Evolutionary conservation across 2,888 invertebrate species (phyloP), one percentile per base, ranked within the genome.

Genomic region (Nemotelus pantherinus): DNA sequence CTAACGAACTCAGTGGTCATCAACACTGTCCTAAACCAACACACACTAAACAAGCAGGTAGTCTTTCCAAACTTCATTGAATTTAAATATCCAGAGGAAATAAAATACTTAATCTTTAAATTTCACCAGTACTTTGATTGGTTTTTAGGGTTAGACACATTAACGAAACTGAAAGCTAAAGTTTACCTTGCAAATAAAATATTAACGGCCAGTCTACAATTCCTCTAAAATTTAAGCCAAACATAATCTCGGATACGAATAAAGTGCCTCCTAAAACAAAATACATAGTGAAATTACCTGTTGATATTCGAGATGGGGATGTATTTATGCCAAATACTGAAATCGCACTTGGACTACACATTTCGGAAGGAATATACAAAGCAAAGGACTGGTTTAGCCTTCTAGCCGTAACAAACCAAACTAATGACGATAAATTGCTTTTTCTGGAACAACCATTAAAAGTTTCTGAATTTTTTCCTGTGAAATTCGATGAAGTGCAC

Each of bases 91-190:
- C 50, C 65, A 9, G 6, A 25, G 3, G 48, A 74, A 65, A 57
- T 44, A 2, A 63, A 53, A 67, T 75, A 75, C 75, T 55, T 75
- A 1, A 45, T 75, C 2, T 68, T 78, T 39, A 58, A 60, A 57
- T 77, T 77, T 45, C 75, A 77, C 50, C 45, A 53, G 57, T 75
- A 78, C 53, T 78, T 78, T n/a, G 78, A 78, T 53, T 60, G 58
- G 2, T 9, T 78, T 2, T 50, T 78, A 50, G 75, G 77, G 1
- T 60, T 75, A 5, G 70, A 75, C 57, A 9, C 10, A 57, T 25
- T 57, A 3, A 57, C 57, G 10, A 57, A 57, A 9, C 25, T 57
- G 25, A 10, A 57, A 10, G 57, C 57, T 9, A 57, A 9, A 57
- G 57, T 57, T n/a, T n/a, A n/a, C 60, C 50, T 57, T 3, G 53